These are phyloP conservation scores for Labeo rohita DNA, from an alignment of 2,113 vertebrate genomes.

Conservation along the genomic window DNA sequence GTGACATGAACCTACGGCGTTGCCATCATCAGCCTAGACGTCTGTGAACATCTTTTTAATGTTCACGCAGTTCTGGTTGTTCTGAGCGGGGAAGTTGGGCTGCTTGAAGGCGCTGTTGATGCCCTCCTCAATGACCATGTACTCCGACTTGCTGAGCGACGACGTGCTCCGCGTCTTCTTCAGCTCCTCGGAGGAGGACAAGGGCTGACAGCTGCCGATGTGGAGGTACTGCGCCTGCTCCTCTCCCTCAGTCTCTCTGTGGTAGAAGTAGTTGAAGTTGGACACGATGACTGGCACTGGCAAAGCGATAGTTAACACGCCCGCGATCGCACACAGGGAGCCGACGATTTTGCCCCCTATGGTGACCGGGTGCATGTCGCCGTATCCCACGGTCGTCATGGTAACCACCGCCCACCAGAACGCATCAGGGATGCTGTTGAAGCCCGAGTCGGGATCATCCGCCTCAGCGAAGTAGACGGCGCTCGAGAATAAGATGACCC, in stretches of 20 bases:
- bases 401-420: conserved; percentile 99
- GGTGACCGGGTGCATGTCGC: conserved; percentile 97
- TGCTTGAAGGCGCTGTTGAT: conserved; percentile 90
- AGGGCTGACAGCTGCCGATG: conserved; percentile 92
- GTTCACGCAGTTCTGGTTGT: conserved; percentile 91
- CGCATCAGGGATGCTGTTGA: conserved; percentile 95
- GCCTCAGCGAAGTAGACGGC: conserved; percentile 96
- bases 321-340: conserved; percentile 94
- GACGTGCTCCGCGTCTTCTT: conserved; percentile 89
- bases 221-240: conserved; percentile 97
- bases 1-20: conserved; percentile 10
- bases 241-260: conserved; percentile 95
- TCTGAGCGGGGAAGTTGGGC: conserved; percentile 85
- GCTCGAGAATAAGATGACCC: conserved; percentile 96
- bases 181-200: conserved; percentile 87
- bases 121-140: conserved; percentile 95
- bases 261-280: conserved; percentile 99
- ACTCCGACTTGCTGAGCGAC: conserved; percentile 95
- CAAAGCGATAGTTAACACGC: conserved; percentile 93
- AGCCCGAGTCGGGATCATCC: conserved; percentile 92
- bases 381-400: conserved; percentile 98
- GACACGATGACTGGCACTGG: conserved; percentile 98
- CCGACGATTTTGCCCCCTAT: conserved; percentile 98
- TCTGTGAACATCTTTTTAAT: conserved; percentile 98
- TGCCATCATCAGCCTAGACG: conserved; percentile 77